Conservation (phyloP, 2,113 vertebrate genomes). For the Chroicocephalus ridibundus region DNA sequence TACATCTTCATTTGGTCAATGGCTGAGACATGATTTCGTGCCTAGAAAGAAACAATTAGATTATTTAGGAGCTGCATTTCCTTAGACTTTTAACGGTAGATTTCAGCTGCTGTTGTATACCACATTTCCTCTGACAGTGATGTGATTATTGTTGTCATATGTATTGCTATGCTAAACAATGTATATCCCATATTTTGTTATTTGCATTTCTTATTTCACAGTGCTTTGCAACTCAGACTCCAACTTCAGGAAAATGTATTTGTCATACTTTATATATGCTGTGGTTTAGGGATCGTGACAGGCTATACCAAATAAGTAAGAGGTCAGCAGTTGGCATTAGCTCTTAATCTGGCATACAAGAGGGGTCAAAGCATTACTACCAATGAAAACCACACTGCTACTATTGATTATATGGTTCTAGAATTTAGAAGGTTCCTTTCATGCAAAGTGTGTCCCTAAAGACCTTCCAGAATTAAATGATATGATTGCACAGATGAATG, state of each 20-base stretch:
- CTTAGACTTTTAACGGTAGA: not conserved
- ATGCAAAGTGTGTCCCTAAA: not conserved
- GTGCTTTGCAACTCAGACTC: not conserved
- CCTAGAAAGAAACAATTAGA: not conserved
- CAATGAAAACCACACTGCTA: not conserved
- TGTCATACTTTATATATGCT: not conserved
- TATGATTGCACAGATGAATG: not conserved
- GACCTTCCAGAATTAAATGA: not conserved
- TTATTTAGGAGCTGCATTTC: not conserved
- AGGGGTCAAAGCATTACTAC: not conserved
- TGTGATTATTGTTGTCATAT: not conserved
- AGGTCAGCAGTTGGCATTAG: not conserved
- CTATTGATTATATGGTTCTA: not conserved
- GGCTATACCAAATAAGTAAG: not conserved
- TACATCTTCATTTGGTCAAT: not conserved
- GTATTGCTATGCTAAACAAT: not conserved
- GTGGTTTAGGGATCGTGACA: not conserved
- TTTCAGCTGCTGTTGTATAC: not conserved
- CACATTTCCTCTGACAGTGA: not conserved
- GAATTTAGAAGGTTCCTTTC: not conserved
- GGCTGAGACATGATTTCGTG: not conserved
- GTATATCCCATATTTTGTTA: not conserved
- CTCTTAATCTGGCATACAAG: not conserved
- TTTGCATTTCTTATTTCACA: constrained; percentile 3
- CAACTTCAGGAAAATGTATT: not conserved